Evolutionary conservation across 2,113 vertebrate species (phyloP).

Genomic region (Podilymbus podiceps): DNA sequence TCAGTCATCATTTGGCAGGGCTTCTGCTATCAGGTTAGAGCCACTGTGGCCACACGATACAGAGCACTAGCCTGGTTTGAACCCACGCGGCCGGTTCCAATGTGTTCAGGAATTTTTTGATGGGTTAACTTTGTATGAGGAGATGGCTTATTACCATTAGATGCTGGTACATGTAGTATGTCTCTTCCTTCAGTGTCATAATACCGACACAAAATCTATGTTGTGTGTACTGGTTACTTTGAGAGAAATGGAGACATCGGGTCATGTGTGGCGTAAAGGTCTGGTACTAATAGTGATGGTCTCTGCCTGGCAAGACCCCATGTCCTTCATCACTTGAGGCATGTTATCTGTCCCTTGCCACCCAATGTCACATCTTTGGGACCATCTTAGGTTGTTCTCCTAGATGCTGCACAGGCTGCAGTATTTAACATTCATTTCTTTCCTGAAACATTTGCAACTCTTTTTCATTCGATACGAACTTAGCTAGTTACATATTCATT

Average conservation of each 20-base stretch:
- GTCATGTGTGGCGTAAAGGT: not conserved
- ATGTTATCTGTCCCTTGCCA: not conserved
- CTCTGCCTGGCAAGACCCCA: not conserved
- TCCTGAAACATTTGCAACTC: not conserved
- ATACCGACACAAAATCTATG: not conserved
- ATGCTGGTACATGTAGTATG: not conserved
- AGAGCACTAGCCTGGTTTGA: not conserved
- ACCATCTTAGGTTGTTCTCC: not conserved
- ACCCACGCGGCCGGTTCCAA: not conserved
- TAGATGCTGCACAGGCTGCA: not conserved
- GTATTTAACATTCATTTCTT: not conserved
- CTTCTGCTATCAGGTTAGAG: not conserved
- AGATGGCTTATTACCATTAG: fast-evolving
- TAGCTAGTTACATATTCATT: not conserved
- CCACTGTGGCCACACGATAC: not conserved
- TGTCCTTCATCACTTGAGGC: not conserved
- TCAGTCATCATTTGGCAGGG: not conserved
- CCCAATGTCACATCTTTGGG: not conserved
- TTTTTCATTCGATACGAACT: not conserved
- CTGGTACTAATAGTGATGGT: not conserved
- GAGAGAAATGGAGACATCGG: not conserved
- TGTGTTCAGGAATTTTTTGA: not conserved
- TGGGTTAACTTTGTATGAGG: not conserved
- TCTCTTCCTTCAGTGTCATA: not conserved
- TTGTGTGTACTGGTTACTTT: not conserved